Percentiles rank a stretch among this genome's conserved stretches.
Evolutionary conservation across 2,888 invertebrate genomes (phyloP).

Genomic region (Morpho achilles): DNA sequence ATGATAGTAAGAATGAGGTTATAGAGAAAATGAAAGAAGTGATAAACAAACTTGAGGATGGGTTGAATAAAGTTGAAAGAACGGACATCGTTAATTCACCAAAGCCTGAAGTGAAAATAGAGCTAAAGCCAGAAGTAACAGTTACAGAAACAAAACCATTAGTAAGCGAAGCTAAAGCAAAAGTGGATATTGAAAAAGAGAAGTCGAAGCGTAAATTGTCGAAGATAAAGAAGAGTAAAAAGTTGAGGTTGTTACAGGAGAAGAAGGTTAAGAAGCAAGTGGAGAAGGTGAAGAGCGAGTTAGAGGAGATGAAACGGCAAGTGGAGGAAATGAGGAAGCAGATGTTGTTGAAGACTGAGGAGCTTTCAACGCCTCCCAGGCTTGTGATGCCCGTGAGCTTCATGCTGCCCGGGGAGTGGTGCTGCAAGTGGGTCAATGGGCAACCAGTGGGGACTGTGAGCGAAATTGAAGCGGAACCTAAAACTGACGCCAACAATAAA

Average conservation of each 20-base stretch:
- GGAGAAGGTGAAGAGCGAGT: constrained; percentile 55
- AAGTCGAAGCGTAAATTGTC: constrained; percentile 38
- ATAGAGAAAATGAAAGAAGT: constrained; percentile 65
- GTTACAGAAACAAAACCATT: constrained; percentile 29
- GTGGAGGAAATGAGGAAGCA: constrained; percentile 61
- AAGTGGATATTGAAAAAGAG: constrained; percentile 25
- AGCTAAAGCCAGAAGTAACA: constrained; percentile 16
- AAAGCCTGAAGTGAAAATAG: constrained; percentile 32
- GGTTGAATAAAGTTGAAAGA: constrained; percentile 43
- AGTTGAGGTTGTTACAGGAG: constrained; percentile 47
- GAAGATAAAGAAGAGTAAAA: constrained; percentile 54
- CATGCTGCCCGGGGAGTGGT: constrained; percentile 79
- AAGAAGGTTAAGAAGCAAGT: constrained; percentile 50
- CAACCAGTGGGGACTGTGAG: constrained; percentile 81
- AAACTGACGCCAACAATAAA: constrained; percentile 54
- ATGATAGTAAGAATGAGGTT: constrained; percentile 51
- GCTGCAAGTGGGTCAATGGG: constrained; percentile 84
- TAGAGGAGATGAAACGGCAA: constrained; percentile 59
- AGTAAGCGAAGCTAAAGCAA: constrained; percentile 22
- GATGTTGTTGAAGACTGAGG: constrained; percentile 49
- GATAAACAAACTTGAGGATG: constrained; percentile 61
- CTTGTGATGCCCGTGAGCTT: constrained; percentile 49
- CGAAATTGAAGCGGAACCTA: constrained; percentile 59
- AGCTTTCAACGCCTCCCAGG: constrained; percentile 28
- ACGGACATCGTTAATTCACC: constrained; percentile 29